These are phyloP conservation scores for Agrypnus murinus DNA, from an alignment of 2,888 invertebrate genomes.

Conservation along the genomic window DNA sequence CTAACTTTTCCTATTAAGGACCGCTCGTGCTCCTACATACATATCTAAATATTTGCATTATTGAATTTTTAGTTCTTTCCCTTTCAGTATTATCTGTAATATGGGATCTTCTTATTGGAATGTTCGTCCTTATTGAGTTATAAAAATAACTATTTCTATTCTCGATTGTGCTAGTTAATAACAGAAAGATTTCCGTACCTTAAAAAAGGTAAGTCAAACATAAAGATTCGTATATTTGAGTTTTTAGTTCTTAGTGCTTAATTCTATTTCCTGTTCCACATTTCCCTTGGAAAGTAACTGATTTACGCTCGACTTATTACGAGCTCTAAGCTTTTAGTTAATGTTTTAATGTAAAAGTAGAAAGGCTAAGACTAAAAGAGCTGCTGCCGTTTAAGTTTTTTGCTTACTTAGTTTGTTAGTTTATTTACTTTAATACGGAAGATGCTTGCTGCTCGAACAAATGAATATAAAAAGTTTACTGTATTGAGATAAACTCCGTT, in stretches of 20 bases:
- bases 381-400: conserved; percentile 51
- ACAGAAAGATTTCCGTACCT: background rate
- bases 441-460: background rate
- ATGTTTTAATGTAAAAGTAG: conserved; percentile 61
- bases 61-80: conserved; percentile 62
- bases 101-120: conserved; percentile 15
- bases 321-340: conserved; percentile 58
- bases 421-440: conserved; percentile 23
- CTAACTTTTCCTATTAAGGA: conserved; percentile 68
- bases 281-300: conserved; percentile 55
- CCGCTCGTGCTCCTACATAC: conserved; percentile 67
- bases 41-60: conserved; percentile 69
- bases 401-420: conserved; percentile 11
- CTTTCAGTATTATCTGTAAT: conserved; percentile 50
- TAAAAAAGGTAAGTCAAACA: conserved; percentile 10
- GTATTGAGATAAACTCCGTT: too few relatives aligned
- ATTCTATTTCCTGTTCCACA: conserved; percentile 53
- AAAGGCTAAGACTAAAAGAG: conserved; percentile 57
- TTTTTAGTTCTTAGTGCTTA: conserved; percentile 45
- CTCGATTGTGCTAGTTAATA: conserved; percentile 10
- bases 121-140: conserved; percentile 9
- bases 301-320: conserved; percentile 60
- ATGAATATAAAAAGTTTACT: too few relatives aligned
- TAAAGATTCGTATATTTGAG: conserved; percentile 33
- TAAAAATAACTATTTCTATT: conserved; percentile 4